Evolutionary conservation across 2,113 vertebrate genomes (phyloP).

Genomic region (Myrmecobius fasciatus): DNA sequence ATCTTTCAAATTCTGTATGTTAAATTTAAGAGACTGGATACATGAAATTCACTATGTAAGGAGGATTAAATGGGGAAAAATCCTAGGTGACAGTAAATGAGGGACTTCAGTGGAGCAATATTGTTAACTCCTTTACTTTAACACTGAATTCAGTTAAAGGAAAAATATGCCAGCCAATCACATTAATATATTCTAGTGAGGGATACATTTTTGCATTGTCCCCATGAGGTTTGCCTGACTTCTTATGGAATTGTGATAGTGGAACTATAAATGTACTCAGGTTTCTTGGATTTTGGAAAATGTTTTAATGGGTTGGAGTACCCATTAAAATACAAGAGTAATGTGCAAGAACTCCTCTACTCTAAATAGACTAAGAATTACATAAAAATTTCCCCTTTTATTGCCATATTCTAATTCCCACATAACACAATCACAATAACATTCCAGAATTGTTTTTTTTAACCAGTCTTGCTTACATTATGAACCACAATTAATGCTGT

Average conservation of each 20-base stretch:
- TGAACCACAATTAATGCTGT: not conserved
- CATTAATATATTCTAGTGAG: not conserved
- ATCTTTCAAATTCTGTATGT: constrained; percentile 16
- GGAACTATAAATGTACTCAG: not conserved
- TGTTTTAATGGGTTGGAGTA: not conserved
- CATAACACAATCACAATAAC: constrained; percentile 22
- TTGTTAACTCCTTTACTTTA: constrained; percentile 25
- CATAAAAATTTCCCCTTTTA: constrained; percentile 19
- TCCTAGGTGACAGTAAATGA: not conserved
- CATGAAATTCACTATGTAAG: not conserved
- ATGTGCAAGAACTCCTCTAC: not conserved
- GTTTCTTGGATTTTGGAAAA: constrained; percentile 33
- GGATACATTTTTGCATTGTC: constrained; percentile 39
- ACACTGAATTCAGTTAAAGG: not conserved
- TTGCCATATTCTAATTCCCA: constrained; percentile 36
- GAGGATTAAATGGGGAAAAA: constrained; percentile 1
- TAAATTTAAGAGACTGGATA: not conserved
- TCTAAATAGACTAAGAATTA: not conserved
- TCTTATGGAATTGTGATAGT: constrained; percentile 1
- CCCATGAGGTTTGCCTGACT: not conserved
- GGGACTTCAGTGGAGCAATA: not conserved
- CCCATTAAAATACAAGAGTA: not conserved
- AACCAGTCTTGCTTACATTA: not conserved
- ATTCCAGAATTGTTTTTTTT: not conserved
- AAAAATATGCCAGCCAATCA: constrained; percentile 2